Percentiles rank a stretch among this genome's conserved stretches.
Evolutionary conservation across 2,113 vertebrate species (phyloP).

Genomic region (Oncorhynchus keta): DNA sequence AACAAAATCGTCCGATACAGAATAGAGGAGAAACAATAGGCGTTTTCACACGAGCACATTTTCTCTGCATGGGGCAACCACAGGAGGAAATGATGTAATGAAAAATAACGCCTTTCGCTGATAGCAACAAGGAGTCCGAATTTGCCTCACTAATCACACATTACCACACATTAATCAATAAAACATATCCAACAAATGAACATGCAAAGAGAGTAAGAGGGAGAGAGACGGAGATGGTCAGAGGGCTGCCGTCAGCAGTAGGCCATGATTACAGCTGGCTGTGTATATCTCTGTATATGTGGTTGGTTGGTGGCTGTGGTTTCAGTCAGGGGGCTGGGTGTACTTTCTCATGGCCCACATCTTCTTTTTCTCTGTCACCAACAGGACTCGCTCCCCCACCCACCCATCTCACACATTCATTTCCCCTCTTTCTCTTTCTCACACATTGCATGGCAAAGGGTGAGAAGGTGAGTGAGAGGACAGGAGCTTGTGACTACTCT

Average conservation of each 20-base stretch:
- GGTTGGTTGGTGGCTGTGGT: constrained; percentile 39
- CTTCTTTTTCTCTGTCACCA: constrained; percentile 34
- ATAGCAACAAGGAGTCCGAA: neutral
- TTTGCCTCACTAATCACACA: neutral
- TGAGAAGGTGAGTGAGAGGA: constrained; percentile 2
- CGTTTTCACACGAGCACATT: neutral
- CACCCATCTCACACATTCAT: neutral
- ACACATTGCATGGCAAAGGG: neutral
- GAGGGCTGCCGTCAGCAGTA: neutral
- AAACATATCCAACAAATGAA: neutral
- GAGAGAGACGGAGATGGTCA: neutral
- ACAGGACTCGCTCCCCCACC: constrained; percentile 45
- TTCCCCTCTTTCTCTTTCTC: neutral
- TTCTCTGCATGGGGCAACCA: neutral
- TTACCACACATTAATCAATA: neutral
- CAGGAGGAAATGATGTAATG: neutral
- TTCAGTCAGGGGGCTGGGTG: constrained; percentile 39
- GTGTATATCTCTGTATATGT: constrained; percentile 31
- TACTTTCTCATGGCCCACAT: constrained; percentile 68
- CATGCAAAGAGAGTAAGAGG: neutral
- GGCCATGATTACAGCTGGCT: constrained; percentile 2
- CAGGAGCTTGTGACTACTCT: constrained; percentile 18
- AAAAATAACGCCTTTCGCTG: neutral
- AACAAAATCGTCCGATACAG: neutral
- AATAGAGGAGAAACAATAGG: neutral